Base-by-base conservation (phyloP, 2,113 vertebrate species). In the Dromiciops gliroides region DNA sequence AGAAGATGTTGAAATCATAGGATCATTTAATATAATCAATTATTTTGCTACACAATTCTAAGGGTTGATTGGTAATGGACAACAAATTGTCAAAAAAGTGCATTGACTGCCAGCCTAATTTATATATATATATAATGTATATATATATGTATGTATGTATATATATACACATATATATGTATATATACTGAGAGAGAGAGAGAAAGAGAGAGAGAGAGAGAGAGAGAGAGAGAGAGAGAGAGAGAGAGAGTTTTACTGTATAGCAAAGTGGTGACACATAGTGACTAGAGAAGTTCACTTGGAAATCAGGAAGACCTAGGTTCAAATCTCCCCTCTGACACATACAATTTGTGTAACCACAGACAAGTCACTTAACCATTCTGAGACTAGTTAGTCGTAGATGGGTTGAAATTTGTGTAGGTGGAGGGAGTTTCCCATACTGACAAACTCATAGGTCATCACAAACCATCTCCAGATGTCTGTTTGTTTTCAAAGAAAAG, bases 401-500 rank as follows among this genome's bases (percentile, higher is more conserved):
- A 83, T 44, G n/a, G 19, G 16, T 23, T 44, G 67, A n/a, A 44
- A 44, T 83, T 44, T 44, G n/a, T 83, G 67, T 83, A 83, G n/a
- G 67, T 83, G n/a, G 67, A 83, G 19, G 67, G n/a, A 44, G n/a
- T 83, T 83, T 83, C 37, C n/a, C 67, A 83, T 44, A 83, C 7
- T 83, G 67, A 83, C 37, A 83, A 44, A 83, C n/a, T 44, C 6
- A 83, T 23, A 83, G 67, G 67, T 83, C 67, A 83, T 83, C 19
- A 83, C 23, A 44, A 83, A 94, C 91, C 31, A 94, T 90, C 67
- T 44, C 93, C 95, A 95, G 95, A 96, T 97, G 95, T 96, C 96
- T 96, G n/a, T n/a, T 96, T 89, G 93, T 95, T 94, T 95, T 90
- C 90, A 90, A 97, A 56, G 92, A 96, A 96, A 83, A 83, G 22